phyloP scores from a whole-genome alignment of 2,888 invertebrate genomes.

The Sericinus montela region DNA sequence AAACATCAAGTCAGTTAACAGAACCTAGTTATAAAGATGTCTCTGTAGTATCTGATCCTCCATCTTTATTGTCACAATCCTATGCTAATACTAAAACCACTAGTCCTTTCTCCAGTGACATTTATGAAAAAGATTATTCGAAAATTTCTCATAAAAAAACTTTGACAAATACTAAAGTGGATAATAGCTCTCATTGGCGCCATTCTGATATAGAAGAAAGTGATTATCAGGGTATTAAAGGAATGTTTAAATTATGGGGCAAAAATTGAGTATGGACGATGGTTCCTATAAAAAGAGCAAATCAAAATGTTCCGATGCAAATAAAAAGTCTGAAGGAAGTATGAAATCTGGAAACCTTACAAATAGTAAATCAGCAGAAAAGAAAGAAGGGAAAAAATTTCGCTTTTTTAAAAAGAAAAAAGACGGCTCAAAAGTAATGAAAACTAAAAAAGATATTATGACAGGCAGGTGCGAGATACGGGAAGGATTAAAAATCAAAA shows the following conservation, averaged over 20 bases:
- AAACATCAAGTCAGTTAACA: slow-evolving; percentile 33
- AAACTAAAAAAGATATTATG: slow-evolving; percentile 47
- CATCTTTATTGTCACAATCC: slow-evolving; percentile 52
- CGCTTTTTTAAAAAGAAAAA: slow-evolving; percentile 56
- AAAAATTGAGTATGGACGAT: slow-evolving; percentile 59
- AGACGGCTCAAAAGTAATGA: slow-evolving; percentile 34
- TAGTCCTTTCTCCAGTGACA: slow-evolving; percentile 28
- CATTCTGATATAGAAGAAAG: slow-evolving; percentile 31
- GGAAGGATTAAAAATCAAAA: slow-evolving; percentile 48
- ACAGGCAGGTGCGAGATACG: slow-evolving; percentile 57
- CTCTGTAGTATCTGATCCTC: slow-evolving; percentile 57
- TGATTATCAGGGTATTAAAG: slow-evolving; percentile 47
- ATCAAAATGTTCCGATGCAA: slow-evolving; percentile 26
- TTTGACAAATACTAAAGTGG: slow-evolving; percentile 20
- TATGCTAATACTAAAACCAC: slow-evolving; percentile 43
- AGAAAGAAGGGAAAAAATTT: slow-evolving; percentile 47
- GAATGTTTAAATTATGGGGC: slow-evolving; percentile 63
- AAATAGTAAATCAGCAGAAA: slow-evolving; percentile 24
- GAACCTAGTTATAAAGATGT: slow-evolving; percentile 44
- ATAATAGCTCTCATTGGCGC: slow-evolving; percentile 1
- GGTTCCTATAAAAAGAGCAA: slow-evolving; percentile 27
- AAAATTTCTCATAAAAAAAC: slow-evolving; percentile 22
- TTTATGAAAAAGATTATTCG: slow-evolving; percentile 7
- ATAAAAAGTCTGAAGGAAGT: slow-evolving; percentile 22
- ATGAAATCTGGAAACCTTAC: slow-evolving; percentile 21